These are phyloP conservation scores for Indri indri DNA, from an alignment of 2,113 vertebrate species.

Conservation along the genomic window DNA sequence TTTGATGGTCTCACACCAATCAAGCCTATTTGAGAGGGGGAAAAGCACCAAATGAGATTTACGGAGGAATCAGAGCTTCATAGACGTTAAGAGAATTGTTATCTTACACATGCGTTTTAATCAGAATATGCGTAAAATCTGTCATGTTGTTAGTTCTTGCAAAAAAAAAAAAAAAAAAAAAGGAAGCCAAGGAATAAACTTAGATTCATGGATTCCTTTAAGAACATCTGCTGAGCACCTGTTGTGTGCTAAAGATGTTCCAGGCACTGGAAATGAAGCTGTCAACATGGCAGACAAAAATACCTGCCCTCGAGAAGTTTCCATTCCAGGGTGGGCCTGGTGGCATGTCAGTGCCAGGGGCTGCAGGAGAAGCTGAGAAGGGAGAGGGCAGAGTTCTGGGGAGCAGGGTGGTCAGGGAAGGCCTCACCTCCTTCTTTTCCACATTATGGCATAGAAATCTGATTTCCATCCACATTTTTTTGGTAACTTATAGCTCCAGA, in stretches of 20 bases:
- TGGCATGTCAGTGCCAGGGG: background rate
- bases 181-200: background rate
- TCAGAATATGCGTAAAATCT: background rate
- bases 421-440: background rate
- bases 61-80: conserved; percentile 62
- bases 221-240: background rate
- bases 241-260: background rate
- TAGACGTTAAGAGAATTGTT: conserved; percentile 33
- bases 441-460: background rate
- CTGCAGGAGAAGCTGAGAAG: background rate
- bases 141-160: background rate
- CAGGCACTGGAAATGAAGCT: background rate
- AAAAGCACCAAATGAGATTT: conserved; percentile 50
- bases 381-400: background rate
- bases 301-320: background rate
- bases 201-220: background rate
- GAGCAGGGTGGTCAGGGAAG: background rate
- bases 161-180: conserved; percentile 38
- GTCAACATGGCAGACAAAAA: background rate
- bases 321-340: too few relatives aligned
- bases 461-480: background rate
- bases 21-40: background rate
- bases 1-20: conserved; percentile 44
- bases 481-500: background rate
- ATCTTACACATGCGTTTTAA: background rate